Percentiles rank a stretch among this genome's conserved stretches.
Conservation (phyloP, 1,140 invertebrate genomes). For the Sipha flava region DNA sequence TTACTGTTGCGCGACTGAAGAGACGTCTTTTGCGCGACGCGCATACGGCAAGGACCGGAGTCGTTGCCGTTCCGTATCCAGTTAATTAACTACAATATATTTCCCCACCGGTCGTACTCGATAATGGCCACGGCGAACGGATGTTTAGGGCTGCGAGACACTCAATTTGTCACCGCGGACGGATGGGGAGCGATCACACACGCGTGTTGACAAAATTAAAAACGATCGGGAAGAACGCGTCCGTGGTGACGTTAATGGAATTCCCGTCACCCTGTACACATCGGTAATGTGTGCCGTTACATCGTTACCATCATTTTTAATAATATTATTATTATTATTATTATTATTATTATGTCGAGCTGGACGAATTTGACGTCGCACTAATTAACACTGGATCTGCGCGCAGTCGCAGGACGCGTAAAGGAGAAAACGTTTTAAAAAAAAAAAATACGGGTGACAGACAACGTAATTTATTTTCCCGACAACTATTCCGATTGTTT, state of each 20-base stretch:
- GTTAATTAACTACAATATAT: no score
- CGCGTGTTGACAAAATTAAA: constrained; percentile 14
- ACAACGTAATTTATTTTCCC: not conserved
- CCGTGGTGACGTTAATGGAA: not conserved
- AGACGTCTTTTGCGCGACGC: no score
- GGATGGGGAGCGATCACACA: not conserved
- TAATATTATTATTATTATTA: not conserved
- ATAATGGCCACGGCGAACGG: not conserved
- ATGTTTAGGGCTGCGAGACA: not conserved
- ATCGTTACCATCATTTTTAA: not conserved
- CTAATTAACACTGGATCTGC: not conserved
- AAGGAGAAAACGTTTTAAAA: not conserved
- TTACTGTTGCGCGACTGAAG: no score
- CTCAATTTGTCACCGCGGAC: constrained; percentile 9
- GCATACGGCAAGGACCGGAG: no score
- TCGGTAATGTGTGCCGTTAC: not conserved
- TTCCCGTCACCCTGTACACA: not conserved
- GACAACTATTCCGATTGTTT: not conserved
- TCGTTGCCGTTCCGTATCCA: no score
- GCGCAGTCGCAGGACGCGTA: not conserved
- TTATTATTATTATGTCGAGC: not conserved
- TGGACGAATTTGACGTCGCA: not conserved
- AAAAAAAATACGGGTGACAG: not conserved
- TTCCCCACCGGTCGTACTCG: no score
- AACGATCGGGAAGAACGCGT: not conserved